A percentile compares a stretch with the other conserved stretches of the same genome.
Conservation (phyloP, 2,888 invertebrate genomes). For the Ophion costatus region DNA sequence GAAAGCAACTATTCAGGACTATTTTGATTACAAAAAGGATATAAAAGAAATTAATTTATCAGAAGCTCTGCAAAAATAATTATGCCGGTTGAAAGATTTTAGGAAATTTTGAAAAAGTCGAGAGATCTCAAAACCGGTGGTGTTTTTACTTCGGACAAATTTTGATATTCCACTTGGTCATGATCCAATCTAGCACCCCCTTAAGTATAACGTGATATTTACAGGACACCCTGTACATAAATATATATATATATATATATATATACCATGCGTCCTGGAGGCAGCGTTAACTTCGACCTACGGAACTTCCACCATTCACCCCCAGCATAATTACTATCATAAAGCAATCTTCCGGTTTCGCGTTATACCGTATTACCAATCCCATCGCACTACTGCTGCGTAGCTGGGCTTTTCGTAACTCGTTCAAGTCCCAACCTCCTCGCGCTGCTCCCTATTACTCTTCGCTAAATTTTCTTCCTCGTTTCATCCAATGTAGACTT, state of each 20-base stretch:
- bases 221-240: neutral
- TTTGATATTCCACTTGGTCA: neutral
- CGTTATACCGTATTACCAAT: conserved; percentile 55
- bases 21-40: no score
- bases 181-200: neutral
- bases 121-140: neutral
- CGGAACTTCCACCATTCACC: conserved; percentile 53
- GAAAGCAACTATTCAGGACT: no score
- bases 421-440: conserved; percentile 41
- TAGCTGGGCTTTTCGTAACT: conserved; percentile 42
- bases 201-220: neutral
- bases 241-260: conserved; percentile 17
- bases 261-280: neutral
- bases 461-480: conserved; percentile 35
- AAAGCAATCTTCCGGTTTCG: conserved; percentile 69
- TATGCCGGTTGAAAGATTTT: no score
- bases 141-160: no score
- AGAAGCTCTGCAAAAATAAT: no score
- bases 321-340: conserved; percentile 72
- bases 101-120: no score
- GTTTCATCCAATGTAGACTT: conserved; percentile 29
- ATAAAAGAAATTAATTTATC: no score
- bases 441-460: conserved; percentile 24
- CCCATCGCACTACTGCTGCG: conserved; percentile 25
- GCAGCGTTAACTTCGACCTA: conserved; percentile 53